phyloP scores from a whole-genome alignment of 2,113 vertebrate genomes.

The Vidua macroura region DNA sequence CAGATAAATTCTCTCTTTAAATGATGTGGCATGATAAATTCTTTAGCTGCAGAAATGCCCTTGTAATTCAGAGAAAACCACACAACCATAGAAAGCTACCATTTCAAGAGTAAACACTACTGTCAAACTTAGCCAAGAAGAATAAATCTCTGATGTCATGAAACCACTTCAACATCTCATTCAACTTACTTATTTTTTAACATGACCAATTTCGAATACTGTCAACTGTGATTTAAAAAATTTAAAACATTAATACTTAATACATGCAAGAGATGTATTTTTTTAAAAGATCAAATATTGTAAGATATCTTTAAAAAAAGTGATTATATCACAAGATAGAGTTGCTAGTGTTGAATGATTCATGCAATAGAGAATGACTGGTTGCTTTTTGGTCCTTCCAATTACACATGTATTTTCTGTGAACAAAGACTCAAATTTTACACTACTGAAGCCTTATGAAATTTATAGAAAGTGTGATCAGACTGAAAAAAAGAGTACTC shows the following conservation, averaged over 20 bases:
- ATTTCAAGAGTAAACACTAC: neutral
- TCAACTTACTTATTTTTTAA: neutral
- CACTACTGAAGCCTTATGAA: neutral
- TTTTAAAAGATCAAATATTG: neutral
- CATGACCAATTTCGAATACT: neutral
- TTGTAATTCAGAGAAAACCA: neutral
- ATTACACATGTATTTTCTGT: neutral
- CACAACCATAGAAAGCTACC: neutral
- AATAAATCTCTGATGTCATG: neutral
- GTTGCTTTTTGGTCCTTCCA: neutral
- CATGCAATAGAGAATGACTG: neutral
- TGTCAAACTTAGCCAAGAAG: neutral
- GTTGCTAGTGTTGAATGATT: neutral
- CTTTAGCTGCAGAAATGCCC: neutral
- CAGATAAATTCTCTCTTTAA: neutral
- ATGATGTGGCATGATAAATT: neutral
- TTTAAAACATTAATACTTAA: neutral
- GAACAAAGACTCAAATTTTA: neutral
- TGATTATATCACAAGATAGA: neutral
- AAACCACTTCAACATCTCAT: neutral
- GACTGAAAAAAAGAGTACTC: neutral
- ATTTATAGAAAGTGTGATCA: neutral
- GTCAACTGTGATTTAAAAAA: neutral
- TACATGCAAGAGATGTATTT: neutral
- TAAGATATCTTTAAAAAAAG: neutral